Conservation (phyloP, 2,888 invertebrate genomes). For the Acanthoscelides obtectus region DNA sequence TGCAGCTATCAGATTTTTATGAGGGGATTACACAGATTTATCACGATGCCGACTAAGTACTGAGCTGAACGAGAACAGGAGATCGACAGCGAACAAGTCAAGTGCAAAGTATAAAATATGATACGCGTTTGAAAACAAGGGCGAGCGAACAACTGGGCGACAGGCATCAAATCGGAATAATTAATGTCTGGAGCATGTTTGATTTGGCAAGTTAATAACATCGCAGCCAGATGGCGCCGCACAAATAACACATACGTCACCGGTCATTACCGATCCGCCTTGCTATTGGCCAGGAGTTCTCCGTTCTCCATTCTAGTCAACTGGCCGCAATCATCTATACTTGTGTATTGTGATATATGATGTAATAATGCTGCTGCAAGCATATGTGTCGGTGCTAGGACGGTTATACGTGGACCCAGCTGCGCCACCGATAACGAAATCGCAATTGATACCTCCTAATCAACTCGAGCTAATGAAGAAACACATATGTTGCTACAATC, state of each 20-base stretch:
- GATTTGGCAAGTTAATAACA: slow-evolving; percentile 53
- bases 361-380: slow-evolving; percentile 49
- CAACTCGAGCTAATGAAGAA: slow-evolving; percentile 47
- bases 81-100: background rate
- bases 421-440: slow-evolving; percentile 42
- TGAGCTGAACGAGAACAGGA: background rate
- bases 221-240: slow-evolving; percentile 50
- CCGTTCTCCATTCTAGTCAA: slow-evolving; percentile 34
- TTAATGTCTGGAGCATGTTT: slow-evolving; percentile 50
- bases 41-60: background rate
- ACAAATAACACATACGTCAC: slow-evolving; percentile 51
- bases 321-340: slow-evolving; percentile 47
- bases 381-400: slow-evolving; percentile 41
- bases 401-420: background rate
- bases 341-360: slow-evolving; percentile 48
- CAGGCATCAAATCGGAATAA: slow-evolving; percentile 44
- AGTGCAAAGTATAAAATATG: background rate
- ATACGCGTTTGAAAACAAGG: slow-evolving; percentile 24
- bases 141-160: slow-evolving; percentile 20
- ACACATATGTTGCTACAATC: slow-evolving; percentile 40
- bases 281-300: slow-evolving; percentile 15
- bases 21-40: background rate
- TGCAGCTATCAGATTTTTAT: background rate
- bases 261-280: slow-evolving; percentile 38
- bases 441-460: slow-evolving; percentile 47